These are phyloP conservation scores for Dendrocincla tyrannina DNA, from an alignment of 2,797 vertebrate species.

Conservation along the genomic window DNA sequence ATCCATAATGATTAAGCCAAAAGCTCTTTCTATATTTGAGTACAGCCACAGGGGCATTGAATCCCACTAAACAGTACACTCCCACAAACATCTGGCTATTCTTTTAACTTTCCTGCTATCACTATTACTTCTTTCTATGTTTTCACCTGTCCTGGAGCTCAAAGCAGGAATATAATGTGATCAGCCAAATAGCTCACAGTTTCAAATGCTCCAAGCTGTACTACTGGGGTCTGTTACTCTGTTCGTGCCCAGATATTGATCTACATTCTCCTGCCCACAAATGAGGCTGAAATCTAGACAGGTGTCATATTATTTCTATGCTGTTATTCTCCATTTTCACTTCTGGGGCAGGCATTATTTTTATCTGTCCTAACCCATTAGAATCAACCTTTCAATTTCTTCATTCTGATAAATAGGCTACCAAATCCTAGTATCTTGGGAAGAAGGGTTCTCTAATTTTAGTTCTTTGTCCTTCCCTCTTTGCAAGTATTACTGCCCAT, in stretches of 20 bases:
- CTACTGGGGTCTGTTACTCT: not conserved
- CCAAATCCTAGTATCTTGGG: not conserved
- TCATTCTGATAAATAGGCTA: not conserved
- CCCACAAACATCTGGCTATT: not conserved
- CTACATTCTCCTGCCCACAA: not conserved
- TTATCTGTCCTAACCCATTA: not conserved
- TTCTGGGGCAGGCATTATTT: not conserved
- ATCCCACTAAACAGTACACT: not conserved
- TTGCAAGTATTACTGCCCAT: not conserved
- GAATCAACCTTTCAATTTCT: not conserved
- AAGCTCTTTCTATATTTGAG: constrained; percentile 4
- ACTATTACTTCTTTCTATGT: not conserved
- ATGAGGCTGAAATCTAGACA: not conserved
- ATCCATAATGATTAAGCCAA: not conserved
- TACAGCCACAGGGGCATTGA: not conserved
- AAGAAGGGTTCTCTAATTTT: not conserved
- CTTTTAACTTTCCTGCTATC: not conserved
- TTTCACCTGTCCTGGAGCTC: not conserved
- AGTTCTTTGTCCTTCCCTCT: not conserved
- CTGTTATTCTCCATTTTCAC: not conserved
- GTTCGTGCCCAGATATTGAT: not conserved
- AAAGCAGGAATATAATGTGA: not conserved
- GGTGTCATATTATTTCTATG: not conserved
- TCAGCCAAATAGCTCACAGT: accelerated
- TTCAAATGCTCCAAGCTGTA: not conserved